Base-by-base conservation (phyloP, 1,140 invertebrate species). In the Chironomus striatipennis region DNA sequence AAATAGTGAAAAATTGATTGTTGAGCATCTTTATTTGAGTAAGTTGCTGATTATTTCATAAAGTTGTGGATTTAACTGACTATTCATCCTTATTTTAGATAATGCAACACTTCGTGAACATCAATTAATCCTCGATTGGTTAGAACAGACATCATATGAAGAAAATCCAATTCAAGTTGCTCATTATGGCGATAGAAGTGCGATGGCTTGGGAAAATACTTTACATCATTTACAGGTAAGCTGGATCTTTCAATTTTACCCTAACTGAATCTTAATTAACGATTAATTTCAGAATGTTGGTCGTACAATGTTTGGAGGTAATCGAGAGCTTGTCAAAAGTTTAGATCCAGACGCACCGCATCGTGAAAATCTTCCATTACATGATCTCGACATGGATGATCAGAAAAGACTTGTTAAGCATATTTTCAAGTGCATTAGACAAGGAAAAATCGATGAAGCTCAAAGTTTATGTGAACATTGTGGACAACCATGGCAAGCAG, bases 301-400 rank as follows among this genome's bases (percentile, higher is more conserved):
- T 34, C 83, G 83, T 2, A 86, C 89, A 12, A 84, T 86, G 0
- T 90, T 90, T 79, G 75, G 79, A 12, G 87, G 85, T 42, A 83
- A 83, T 1, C 82, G 87, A 72, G 84, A 87, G 74, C 84, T 93
- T 73, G 88, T 95, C 0, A 87, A 89, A 12, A 87, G 88, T 77
- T 83, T 98, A 77, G 96, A 99, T 84, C 96, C 96, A n/a, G 96
- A 98, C 89, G 95, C 95, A 43, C 91, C 93, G 0, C 83, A 89
- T 20, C 85, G 94, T 75, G 89, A 97, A 79, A 89, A 89, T 18
- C 90, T 88, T 80, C 87, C 88, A 21, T 83, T 98, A 17, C 95
- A 97, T 83, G 91, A 95, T 79, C 84, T 97, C 73, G 96, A 98
- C 81, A 87, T 86, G 79, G 92, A 96, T 82, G 95, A 98, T 86